Base-by-base conservation (phyloP, 2,113 vertebrate species). In the Sorex fumeus region DNA sequence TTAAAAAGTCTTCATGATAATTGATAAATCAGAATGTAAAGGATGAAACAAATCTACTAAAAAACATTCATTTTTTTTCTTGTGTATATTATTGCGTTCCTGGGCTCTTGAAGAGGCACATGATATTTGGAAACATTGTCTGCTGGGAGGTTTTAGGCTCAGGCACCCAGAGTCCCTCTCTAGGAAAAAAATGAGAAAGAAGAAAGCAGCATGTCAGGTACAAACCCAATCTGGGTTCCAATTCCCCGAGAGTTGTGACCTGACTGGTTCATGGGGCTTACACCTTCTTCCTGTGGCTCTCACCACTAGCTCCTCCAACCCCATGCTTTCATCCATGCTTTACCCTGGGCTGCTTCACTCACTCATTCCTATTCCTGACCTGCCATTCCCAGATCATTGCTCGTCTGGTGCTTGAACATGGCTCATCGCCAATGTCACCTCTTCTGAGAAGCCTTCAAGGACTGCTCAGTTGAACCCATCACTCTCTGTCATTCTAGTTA, bases 1-100 rank as follows among this genome's bases (percentile, higher is more conserved):
- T 86, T 90, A 53, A 9, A 23, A 85, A 87, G 75, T 6, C 53
- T 83, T 84, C 64, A 36, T 67, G 11, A 60, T 84, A 40, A 84
- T 69, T 10, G 69, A 34, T 13, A 86, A 89, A 21, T n/a, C 21
- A 53, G 45, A 75, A 77, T 70, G 28, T 74, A 87, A 86, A 79
- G 53, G 69, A 32, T 45, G 27, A 28, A 67, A 23, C 81, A 70
- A n/a, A 66, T 53, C 5, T 53, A 69, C 13, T 76, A 78, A 76
- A 86, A 71, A 28, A 32, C 66, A 32, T 28, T 40, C 80, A 64
- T 21, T 69, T 34, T 69, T 34, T 91, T 47, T 36, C 40, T 45
- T 36, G 16, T 40, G 36, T 28, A 70, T 84, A 25, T 40, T 69
- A 25, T 32, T 57, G 5, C 67, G 32, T 80, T 27, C 0, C 0